Conservation (phyloP, 2,113 vertebrate genomes). For the Oxygymnocypris stewartii region DNA sequence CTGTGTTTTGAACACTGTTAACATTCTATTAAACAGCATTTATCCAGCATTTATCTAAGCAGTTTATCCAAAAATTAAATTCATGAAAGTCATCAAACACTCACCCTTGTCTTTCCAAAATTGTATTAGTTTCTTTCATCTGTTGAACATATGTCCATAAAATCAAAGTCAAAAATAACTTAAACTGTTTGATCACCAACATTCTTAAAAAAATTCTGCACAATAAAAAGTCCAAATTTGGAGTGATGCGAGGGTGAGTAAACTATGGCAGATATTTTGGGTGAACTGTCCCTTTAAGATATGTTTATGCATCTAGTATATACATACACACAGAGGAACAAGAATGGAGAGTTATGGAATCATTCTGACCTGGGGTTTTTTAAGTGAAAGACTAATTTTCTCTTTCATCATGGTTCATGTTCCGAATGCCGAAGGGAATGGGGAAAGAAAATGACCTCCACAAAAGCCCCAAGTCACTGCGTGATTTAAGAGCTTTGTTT, state of each 20-base stretch:
- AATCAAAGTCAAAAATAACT: background rate
- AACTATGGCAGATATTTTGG: background rate
- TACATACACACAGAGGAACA: conserved; percentile 2
- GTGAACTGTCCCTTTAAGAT: background rate
- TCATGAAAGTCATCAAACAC: background rate
- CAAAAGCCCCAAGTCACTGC: conserved; percentile 64
- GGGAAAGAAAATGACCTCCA: conserved; percentile 57
- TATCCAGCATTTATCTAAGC: background rate
- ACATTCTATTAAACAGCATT: background rate
- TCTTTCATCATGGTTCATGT: conserved; percentile 56
- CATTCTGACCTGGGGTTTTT: background rate
- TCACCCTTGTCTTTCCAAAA: background rate
- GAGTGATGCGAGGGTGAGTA: background rate
- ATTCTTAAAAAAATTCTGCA: background rate
- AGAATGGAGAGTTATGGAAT: conserved; percentile 12
- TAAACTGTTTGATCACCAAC: background rate
- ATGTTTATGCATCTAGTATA: background rate
- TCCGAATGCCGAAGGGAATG: conserved; percentile 60
- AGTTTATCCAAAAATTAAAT: background rate
- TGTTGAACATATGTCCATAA: background rate
- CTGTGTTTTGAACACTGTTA: background rate
- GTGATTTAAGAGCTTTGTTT: conserved; percentile 81
- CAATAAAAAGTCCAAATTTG: background rate
- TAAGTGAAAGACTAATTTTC: conserved; percentile 50
- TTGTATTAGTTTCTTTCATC: background rate